Conservation (phyloP, 2,113 vertebrate species). For the Micronisus gabar region DNA sequence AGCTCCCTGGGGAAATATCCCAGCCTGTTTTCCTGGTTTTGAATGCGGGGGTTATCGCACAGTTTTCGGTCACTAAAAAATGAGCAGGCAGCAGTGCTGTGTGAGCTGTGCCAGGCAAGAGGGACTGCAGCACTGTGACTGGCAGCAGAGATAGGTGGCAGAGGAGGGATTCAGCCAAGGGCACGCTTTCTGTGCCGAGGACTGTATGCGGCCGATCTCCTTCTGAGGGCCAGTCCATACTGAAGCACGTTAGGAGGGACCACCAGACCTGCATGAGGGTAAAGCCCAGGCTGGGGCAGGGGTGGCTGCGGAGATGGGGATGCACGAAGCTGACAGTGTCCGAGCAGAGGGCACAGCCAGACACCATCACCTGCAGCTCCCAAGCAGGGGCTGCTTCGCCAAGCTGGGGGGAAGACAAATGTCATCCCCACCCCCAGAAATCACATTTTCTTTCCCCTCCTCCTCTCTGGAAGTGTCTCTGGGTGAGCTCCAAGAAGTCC, state of each 20-base stretch:
- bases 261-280: background rate
- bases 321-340: background rate
- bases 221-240: background rate
- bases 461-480: background rate
- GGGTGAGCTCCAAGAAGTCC: accelerated
- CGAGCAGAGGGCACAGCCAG: background rate
- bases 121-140: background rate
- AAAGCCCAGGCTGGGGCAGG: background rate
- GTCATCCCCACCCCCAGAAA: background rate
- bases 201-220: accelerated
- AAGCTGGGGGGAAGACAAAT: background rate
- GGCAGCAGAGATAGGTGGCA: background rate
- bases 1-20: background rate
- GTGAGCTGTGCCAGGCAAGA: background rate
- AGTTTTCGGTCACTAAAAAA: background rate
- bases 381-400: background rate
- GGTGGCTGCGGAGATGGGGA: background rate
- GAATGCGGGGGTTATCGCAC: background rate
- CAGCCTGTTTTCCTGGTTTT: background rate
- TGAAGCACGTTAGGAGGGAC: background rate
- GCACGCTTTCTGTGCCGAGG: accelerated
- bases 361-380: background rate
- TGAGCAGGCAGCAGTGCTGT: background rate
- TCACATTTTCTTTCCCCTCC: accelerated
- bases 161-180: background rate